Base-by-base conservation (phyloP, 2,888 invertebrate species). In the Synanthedon vespiformis region DNA sequence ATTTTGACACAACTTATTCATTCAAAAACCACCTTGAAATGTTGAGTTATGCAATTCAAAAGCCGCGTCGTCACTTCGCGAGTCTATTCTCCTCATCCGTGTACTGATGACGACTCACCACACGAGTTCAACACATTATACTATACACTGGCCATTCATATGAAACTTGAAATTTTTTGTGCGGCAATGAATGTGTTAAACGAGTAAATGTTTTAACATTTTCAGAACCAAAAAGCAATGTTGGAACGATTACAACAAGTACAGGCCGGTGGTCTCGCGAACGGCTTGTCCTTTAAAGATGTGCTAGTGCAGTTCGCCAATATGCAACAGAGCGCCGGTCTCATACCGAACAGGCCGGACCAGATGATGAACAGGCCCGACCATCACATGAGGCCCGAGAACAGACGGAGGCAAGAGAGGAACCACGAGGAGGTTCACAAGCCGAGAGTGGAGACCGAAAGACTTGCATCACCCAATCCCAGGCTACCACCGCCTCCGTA, bases 251-350 rank as follows among this genome's bases (percentile, higher is more conserved):
- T 86, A 0, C 82, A 85, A 54, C 84, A 86, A 59, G 86, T 76
- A 67, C 90, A 88, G 82, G 88, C 77, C 0, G 80, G 80, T 5
- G 68, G 73, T 12, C 71, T 87, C 49, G 82, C 88, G 11, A 87
- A 87, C 64, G 80, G 88, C 3, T 63, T 88, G 40, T 86, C 79
- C 63, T 94, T 93, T 74, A 93, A 93, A 66, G 94, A 94, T 63
- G 92, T 93, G 34, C 84, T 94, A 12, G 90, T 93, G 2, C 93
- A 94, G 68, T 93, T 93, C 67, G 93, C 93, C 56, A 91, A 85
- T 72, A 87, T 81, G 90, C 87, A 87, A 62, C 86, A 85, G 53
- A 76, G 65, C 55, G 59, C 79, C 0, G 77, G 74, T 2, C 67
- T 83, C 4, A 69, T 85, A 55, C 81, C 82, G 1, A 68, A 59